A percentile compares a stretch with the other conserved stretches of the same genome.
Conservation (phyloP, 1,140 invertebrate species). For the Drosophila simulans region DNA sequence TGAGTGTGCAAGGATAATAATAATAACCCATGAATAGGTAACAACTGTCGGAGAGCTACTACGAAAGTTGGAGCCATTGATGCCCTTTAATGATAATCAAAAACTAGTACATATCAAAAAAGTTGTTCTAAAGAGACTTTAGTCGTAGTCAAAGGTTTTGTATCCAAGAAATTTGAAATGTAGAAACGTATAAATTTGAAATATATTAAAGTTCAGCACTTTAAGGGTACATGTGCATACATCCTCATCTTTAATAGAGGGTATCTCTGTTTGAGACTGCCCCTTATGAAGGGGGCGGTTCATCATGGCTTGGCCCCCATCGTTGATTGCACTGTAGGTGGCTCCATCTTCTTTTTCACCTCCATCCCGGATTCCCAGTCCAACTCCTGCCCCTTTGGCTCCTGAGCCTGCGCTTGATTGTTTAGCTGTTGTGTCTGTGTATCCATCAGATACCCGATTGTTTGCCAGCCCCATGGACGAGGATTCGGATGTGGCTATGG, state of each 20-base stretch:
- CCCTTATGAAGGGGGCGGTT: constrained; percentile 2
- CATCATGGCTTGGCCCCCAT: constrained; percentile 41
- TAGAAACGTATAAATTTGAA: no score
- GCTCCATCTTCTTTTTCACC: constrained; percentile 29
- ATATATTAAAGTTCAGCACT: neutral
- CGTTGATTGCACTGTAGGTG: constrained; percentile 72
- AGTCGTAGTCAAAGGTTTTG: no score
- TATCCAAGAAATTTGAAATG: no score
- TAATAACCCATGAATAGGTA: constrained; percentile 83
- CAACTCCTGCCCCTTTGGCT: neutral
- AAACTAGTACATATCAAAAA: no score
- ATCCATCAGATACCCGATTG: constrained; percentile 65
- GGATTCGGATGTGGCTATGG: constrained; percentile 16
- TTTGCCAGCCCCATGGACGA: constrained; percentile 55
- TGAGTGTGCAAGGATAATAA: constrained; percentile 78
- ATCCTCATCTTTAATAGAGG: neutral
- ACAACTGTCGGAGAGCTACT: constrained; percentile 48
- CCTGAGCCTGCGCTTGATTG: constrained; percentile 72
- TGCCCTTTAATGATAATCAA: constrained; percentile 9
- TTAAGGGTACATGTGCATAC: neutral
- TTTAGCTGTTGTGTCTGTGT: constrained; percentile 71
- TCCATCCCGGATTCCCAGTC: neutral
- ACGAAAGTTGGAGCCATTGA: neutral
- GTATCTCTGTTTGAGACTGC: constrained; percentile 18
- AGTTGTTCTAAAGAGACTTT: no score